Evolutionary conservation across 2,797 vertebrate genomes (phyloP).

Genomic region (Paedocypris micromegethes): DNA sequence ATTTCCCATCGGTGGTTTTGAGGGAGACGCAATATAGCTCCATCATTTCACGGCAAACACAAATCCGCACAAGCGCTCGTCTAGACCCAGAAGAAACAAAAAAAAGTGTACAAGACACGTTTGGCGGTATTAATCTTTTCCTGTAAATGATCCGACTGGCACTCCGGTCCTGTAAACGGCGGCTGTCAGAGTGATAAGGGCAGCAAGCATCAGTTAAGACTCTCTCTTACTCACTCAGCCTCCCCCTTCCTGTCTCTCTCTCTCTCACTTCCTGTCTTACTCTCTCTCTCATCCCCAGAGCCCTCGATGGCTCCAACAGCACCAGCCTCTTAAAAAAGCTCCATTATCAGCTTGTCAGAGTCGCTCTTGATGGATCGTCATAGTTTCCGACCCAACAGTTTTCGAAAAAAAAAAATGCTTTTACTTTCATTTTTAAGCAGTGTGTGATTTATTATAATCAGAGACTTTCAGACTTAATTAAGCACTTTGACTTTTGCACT

Average conservation of each 20-base stretch:
- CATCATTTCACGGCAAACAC: slow-evolving; percentile 21
- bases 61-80: slow-evolving; percentile 3
- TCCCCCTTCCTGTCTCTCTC: slow-evolving; percentile 3
- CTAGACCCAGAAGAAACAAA: slow-evolving; percentile 1
- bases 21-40: slow-evolving; percentile 2
- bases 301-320: slow-evolving; percentile 49
- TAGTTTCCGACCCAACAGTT: no score
- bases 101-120: slow-evolving; percentile 28
- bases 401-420: not conserved
- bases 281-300: slow-evolving; percentile 43
- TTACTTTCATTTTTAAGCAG: not conserved
- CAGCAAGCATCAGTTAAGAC: slow-evolving; percentile 37
- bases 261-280: slow-evolving; percentile 13
- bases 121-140: slow-evolving; percentile 54
- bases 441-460: not conserved
- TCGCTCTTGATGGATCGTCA: slow-evolving; percentile 39
- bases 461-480: not conserved
- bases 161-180: slow-evolving; percentile 50
- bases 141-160: slow-evolving; percentile 62
- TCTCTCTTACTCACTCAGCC: slow-evolving; percentile 2
- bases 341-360: slow-evolving; percentile 72
- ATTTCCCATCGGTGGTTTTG: slow-evolving; percentile 25
- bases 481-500: slow-evolving; percentile 1
- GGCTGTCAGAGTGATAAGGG: slow-evolving; percentile 58
- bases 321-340: slow-evolving; percentile 51